phyloP scores from a whole-genome alignment of 2,797 vertebrate species.

The Hydrophis major region DNA sequence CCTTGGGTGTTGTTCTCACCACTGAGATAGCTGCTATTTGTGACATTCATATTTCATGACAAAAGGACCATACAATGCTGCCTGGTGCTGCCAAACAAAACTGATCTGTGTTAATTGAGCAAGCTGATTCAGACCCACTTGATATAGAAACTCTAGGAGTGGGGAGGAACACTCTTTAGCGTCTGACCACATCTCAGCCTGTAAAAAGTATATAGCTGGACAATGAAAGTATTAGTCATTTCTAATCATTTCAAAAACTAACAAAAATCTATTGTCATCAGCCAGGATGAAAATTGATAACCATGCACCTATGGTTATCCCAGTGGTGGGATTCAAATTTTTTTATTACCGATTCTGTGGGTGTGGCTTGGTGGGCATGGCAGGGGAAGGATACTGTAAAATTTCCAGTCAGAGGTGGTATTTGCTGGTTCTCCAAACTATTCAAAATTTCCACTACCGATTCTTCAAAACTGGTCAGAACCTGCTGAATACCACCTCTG shows the following conservation, averaged over 20 bases:
- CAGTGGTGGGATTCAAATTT: no score
- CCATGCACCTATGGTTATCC: background rate
- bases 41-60: slow-evolving; percentile 1
- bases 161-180: background rate
- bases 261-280: background rate
- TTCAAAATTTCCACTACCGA: no score
- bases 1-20: background rate
- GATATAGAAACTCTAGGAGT: background rate
- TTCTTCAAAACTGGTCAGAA: no score
- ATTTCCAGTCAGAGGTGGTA: no score
- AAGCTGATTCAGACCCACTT: background rate
- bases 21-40: background rate
- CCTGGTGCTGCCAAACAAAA: background rate
- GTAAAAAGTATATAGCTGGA: background rate
- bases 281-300: background rate
- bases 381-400: no score
- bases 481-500: no score
- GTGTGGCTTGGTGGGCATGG: no score
- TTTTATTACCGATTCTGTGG: no score
- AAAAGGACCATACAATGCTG: background rate
- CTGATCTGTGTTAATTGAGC: slow-evolving; percentile 1
- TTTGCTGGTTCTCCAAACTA: no score
- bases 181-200: background rate
- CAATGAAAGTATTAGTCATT: background rate
- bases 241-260: background rate